Evolutionary conservation across 2,113 vertebrate genomes (phyloP), one percentile per base, ranked within the genome.

Genomic region (Hydropotes inermis): DNA sequence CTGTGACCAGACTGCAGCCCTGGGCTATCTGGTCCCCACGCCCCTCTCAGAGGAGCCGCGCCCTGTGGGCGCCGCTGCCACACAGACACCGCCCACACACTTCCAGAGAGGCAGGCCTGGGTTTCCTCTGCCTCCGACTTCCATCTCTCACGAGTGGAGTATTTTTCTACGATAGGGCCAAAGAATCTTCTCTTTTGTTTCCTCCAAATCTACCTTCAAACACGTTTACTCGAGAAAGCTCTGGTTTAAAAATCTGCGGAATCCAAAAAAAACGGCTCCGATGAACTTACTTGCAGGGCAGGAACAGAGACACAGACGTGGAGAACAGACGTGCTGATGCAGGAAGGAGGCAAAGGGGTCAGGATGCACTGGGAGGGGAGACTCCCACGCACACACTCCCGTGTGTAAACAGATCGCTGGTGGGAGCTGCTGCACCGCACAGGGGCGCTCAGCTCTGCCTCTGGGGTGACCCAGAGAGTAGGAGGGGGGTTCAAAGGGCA

Each of bases 21-120:
- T 5, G 17, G 64, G 45, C 4, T 15, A n/a, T 6, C 25, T 83
- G 54, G 23, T 4, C 3, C 17, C 61, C 79, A 36, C 1, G 0
- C 1, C 52, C 64, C 64, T 45, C 52, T 9, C 33, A 0, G 17
- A 85, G 64, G 23, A 50, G 61, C 64, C 1, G 3, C 7, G 55
- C 16, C 79, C 45, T 6, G 1, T 1, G 30, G 36, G 52, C 9
- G 15, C 9, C 25, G 21, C 79, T 14, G n/a, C 55, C 10, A 14
- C 23, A 0, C 13, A 1, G n/a, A 21, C 39, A 60, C 4, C 6
- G 1, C 13, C 36, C 23, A 11, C 2, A 17, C 16, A 58, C 85
- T 52, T n/a, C 89, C 25, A 3, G 33, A 79, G 64, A 10, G 33
- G 36, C 8, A 5, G n/a, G 5, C 27, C n/a, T 54, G 15, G 12